Evolutionary conservation across 2,888 invertebrate genomes (phyloP).

Genomic region (Oligia latruncula): DNA sequence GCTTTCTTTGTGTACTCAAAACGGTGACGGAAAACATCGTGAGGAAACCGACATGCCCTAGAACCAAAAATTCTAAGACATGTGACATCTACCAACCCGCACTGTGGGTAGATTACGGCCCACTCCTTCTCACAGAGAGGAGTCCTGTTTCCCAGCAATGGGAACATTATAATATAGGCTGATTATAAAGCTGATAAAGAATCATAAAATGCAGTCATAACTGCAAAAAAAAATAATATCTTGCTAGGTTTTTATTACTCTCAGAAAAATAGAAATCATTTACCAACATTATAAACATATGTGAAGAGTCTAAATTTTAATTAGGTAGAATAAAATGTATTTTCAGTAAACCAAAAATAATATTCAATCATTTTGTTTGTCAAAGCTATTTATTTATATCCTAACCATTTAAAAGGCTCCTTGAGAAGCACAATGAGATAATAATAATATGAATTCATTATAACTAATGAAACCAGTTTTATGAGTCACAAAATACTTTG

Average conservation of each 20-base stretch:
- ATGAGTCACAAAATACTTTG: constrained; percentile 43
- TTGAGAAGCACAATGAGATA: constrained; percentile 37
- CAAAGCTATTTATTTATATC: constrained; percentile 25
- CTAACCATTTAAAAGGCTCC: constrained; percentile 18
- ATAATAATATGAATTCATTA: constrained; percentile 48
- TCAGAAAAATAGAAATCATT: not conserved
- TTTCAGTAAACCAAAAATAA: not conserved
- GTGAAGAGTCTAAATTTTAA: not conserved
- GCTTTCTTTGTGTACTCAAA: not conserved
- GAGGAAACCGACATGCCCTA: not conserved
- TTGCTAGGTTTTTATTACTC: not conserved
- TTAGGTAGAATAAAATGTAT: constrained; percentile 3
- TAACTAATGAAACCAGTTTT: constrained; percentile 42
- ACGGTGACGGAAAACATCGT: not conserved
- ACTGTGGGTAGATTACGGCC: not conserved
- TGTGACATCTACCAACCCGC: not conserved
- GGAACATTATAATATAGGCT: not conserved
- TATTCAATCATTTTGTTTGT: not conserved
- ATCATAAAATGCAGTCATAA: not conserved
- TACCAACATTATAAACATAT: not conserved
- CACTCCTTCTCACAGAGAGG: too few relatives aligned
- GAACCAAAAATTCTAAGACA: not conserved
- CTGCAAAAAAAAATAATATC: not conserved
- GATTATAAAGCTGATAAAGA: not conserved
- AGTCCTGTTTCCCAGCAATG: not conserved